Percentiles rank a stretch among this genome's conserved stretches.
Evolutionary conservation across 2,888 invertebrate species (phyloP).

Genomic region (Molorchus minor): DNA sequence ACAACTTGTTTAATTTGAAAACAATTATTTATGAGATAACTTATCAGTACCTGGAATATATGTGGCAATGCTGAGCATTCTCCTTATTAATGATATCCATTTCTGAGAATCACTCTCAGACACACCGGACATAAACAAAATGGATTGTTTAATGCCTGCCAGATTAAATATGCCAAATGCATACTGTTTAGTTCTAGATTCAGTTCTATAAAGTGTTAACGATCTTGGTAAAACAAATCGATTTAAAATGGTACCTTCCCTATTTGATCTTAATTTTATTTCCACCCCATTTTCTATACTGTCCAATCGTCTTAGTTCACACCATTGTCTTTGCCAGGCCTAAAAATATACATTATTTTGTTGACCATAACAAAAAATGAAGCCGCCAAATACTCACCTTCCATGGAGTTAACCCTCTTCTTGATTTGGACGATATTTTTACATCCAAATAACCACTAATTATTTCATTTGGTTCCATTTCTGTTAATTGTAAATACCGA

Average conservation of each 20-base stretch:
- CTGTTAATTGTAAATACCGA: too few relatives aligned
- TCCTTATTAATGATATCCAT: slow-evolving; percentile 74
- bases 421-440: slow-evolving; percentile 70
- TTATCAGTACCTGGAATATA: slow-evolving; percentile 57
- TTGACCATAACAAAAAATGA: slow-evolving; percentile 31
- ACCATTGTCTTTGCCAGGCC: slow-evolving; percentile 76
- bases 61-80: slow-evolving; percentile 63
- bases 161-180: slow-evolving; percentile 75
- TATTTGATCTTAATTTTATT: slow-evolving; percentile 67
- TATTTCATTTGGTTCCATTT: slow-evolving; percentile 39
- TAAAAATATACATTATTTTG: slow-evolving; percentile 51
- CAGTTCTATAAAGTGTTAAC: slow-evolving; percentile 70
- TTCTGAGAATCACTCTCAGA: slow-evolving; percentile 72
- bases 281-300: slow-evolving; percentile 66
- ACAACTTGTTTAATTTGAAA: slow-evolving; percentile 7
- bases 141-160: slow-evolving; percentile 68
- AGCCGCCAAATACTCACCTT: too few relatives aligned
- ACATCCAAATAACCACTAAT: slow-evolving; percentile 72
- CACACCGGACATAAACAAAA: slow-evolving; percentile 71
- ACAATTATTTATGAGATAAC: slow-evolving; percentile 9
- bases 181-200: slow-evolving; percentile 72
- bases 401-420: slow-evolving; percentile 71
- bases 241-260: slow-evolving; percentile 57
- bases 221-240: slow-evolving; percentile 68
- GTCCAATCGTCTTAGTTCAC: slow-evolving; percentile 68